phyloP scores from a whole-genome alignment of 2,888 invertebrate genomes.

The Brachynemurus nebulosus region DNA sequence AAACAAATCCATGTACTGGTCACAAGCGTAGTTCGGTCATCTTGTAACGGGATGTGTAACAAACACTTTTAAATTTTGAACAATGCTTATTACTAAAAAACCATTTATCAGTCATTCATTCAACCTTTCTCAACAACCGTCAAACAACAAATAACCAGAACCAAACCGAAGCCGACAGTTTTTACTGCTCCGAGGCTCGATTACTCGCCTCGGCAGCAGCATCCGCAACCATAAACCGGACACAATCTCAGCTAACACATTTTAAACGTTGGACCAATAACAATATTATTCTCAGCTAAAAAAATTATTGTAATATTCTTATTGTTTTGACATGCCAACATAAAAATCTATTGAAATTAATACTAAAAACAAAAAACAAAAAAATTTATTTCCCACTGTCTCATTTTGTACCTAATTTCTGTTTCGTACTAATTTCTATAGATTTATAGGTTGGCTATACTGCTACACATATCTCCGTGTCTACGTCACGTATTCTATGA shows the following conservation, averaged over 20 bases:
- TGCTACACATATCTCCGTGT: slow-evolving; percentile 9
- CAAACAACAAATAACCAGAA: slow-evolving; percentile 30
- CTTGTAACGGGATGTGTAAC: slow-evolving; percentile 8
- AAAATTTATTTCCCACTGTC: no score
- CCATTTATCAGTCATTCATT: slow-evolving; percentile 5
- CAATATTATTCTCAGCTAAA: slow-evolving; percentile 12
- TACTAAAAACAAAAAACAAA: no score
- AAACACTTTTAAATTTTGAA: slow-evolving; percentile 5
- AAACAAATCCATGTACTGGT: slow-evolving; percentile 15
- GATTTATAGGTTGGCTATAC: no score
- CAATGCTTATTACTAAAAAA: background rate
- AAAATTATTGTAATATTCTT: slow-evolving; percentile 12
- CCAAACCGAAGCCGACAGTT: slow-evolving; percentile 46
- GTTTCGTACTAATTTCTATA: no score
- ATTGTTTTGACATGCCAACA: slow-evolving; percentile 9
- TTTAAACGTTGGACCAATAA: slow-evolving; percentile 8
- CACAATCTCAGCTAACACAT: slow-evolving; percentile 13
- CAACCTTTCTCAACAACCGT: slow-evolving; percentile 31
- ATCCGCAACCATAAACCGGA: slow-evolving; percentile 3
- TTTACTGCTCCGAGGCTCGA: slow-evolving; percentile 11
- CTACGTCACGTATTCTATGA: background rate
- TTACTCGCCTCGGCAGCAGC: slow-evolving; percentile 7
- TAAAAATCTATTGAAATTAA: no score
- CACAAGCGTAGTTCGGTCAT: slow-evolving; percentile 17
- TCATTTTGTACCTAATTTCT: no score